Evolutionary conservation across 2,888 invertebrate species (phyloP).

Genomic region (Baccha elongata): DNA sequence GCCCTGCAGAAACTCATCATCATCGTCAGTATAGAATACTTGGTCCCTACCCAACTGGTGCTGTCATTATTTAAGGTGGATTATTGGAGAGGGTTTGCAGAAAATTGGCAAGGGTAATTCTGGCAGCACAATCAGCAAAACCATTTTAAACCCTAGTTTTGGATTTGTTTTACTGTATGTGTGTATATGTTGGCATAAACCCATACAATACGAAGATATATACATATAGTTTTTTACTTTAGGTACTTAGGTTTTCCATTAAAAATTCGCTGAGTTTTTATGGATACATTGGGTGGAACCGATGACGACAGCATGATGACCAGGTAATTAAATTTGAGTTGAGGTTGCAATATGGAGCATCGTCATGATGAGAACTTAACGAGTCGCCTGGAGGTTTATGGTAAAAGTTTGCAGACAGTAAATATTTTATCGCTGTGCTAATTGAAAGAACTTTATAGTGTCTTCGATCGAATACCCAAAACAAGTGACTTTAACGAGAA

Average conservation of each 20-base stretch:
- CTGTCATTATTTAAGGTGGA: not conserved
- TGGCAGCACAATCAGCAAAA: constrained; percentile 16
- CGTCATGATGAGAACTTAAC: constrained; percentile 41
- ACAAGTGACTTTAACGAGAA: too few relatives aligned
- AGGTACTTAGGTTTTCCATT: constrained; percentile 36
- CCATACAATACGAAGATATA: not conserved
- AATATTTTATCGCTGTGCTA: not conserved
- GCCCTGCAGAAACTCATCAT: not conserved
- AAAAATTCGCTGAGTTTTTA: constrained; percentile 59
- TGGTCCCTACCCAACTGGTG: not conserved
- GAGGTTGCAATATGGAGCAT: constrained; percentile 52
- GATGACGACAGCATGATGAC: constrained; percentile 12
- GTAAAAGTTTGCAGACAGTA: not conserved
- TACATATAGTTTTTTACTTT: constrained; percentile 1
- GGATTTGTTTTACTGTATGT: not conserved
- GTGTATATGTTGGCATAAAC: not conserved
- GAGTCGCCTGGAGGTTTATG: constrained; percentile 24
- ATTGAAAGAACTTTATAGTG: not conserved
- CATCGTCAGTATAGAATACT: not conserved
- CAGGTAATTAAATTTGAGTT: constrained; percentile 65
- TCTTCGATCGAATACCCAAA: too few relatives aligned
- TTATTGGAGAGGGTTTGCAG: not conserved
- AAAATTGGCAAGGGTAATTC: constrained; percentile 26
- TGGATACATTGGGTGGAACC: not conserved
- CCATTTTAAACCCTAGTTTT: not conserved